These are phyloP conservation scores for Corvus cornix DNA, from an alignment of 2,113 vertebrate genomes.

Conservation along the genomic window DNA sequence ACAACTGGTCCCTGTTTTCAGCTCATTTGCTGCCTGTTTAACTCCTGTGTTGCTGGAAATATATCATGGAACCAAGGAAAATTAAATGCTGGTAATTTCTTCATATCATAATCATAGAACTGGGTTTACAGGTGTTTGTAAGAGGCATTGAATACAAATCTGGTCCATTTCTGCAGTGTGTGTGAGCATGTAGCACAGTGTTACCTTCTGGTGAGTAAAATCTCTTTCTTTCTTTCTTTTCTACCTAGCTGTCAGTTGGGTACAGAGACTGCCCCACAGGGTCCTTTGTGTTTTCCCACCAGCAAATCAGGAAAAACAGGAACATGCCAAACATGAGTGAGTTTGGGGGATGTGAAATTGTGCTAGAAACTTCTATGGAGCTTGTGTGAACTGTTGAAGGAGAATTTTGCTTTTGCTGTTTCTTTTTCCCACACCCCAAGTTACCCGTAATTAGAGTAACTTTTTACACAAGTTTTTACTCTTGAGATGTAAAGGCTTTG, in stretches of 20 bases:
- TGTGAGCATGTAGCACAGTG: rapidly evolving
- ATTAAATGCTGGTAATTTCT: not conserved
- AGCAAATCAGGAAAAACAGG: not conserved
- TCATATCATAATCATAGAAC: not conserved
- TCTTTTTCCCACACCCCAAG: not conserved
- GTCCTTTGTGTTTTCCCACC: not conserved
- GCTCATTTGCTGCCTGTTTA: not conserved
- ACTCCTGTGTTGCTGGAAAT: not conserved
- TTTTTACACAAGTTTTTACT: not conserved
- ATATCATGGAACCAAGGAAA: not conserved
- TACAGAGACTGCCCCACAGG: rapidly evolving
- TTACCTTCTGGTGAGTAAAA: not conserved
- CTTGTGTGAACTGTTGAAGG: not conserved
- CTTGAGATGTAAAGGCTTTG: not conserved
- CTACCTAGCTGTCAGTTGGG: not conserved
- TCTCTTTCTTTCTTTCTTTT: not conserved
- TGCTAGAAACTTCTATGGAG: not conserved
- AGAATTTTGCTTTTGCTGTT: not conserved
- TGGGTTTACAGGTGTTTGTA: not conserved
- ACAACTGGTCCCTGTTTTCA: not conserved
- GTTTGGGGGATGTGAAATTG: not conserved
- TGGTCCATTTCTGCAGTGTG: not conserved
- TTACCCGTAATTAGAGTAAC: not conserved
- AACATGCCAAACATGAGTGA: not conserved
- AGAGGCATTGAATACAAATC: not conserved